Conservation (phyloP, 2,113 vertebrate genomes). For the Struthidea cinerea region DNA sequence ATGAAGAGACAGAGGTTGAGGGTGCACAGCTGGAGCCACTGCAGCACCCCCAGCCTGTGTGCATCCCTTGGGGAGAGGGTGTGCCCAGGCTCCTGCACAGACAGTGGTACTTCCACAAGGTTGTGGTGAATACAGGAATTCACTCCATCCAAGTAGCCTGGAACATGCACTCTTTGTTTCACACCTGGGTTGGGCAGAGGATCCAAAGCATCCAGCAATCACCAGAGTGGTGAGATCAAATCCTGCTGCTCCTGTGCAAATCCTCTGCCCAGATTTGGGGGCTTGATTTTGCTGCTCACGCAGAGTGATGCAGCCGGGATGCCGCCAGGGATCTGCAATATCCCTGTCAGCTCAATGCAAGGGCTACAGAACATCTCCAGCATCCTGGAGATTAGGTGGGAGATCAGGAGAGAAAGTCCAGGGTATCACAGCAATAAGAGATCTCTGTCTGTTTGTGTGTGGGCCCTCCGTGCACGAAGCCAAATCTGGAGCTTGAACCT, state of each 20-base stretch:
- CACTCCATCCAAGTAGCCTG: accelerated
- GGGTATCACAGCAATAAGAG: background rate
- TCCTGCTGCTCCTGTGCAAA: background rate
- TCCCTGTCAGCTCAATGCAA: background rate
- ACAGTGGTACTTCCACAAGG: background rate
- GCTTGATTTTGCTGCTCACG: background rate
- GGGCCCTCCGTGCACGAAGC: background rate
- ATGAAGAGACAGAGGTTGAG: background rate
- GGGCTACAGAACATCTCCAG: background rate
- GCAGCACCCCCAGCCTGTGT: background rate
- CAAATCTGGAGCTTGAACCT: background rate
- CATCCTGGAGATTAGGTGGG: background rate
- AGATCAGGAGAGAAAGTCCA: background rate
- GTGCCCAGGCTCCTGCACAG: background rate
- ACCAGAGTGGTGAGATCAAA: background rate
- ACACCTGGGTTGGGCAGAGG: background rate
- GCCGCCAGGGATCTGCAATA: background rate
- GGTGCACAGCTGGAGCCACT: background rate
- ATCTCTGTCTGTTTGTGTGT: background rate
- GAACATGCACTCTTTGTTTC: background rate
- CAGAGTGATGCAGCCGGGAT: background rate
- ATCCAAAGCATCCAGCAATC: background rate
- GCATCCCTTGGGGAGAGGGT: background rate
- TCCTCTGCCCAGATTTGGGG: background rate
- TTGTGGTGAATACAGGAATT: background rate